Percentiles rank a stretch among this genome's conserved stretches.
These are phyloP conservation scores for Hafferia zeledoni DNA, from an alignment of 2,797 vertebrate species.

Conservation along the genomic window DNA sequence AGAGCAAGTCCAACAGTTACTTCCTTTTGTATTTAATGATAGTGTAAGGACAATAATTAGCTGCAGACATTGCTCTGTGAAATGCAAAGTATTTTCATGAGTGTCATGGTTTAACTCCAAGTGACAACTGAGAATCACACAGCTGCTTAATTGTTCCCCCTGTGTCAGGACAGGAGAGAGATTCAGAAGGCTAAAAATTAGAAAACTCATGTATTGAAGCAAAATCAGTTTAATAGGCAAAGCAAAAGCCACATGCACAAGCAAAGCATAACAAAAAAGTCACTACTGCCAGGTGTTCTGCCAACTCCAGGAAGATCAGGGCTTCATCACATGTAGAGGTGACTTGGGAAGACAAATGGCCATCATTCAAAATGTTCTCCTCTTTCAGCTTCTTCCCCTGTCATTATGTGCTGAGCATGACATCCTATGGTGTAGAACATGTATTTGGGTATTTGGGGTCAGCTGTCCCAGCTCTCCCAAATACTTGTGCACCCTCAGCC, in stretches of 20 bases:
- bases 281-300: not conserved
- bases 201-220: not conserved
- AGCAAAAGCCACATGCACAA: rapidly evolving
- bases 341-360: not conserved
- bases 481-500: not conserved
- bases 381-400: not conserved
- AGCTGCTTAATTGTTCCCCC: not conserved
- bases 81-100: not conserved
- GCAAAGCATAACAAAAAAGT: not conserved
- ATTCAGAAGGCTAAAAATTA: not conserved
- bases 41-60: not conserved
- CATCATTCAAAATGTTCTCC: not conserved
- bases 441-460: rapidly evolving
- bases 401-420: rapidly evolving
- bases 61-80: not conserved
- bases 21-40: not conserved
- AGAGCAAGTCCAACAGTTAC: not conserved
- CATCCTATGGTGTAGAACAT: not conserved
- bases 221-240: not conserved
- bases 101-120: not conserved
- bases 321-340: rapidly evolving
- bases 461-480: not conserved
- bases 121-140: not conserved
- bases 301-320: not conserved
- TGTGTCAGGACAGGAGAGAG: not conserved